Conservation (phyloP, 2,113 vertebrate genomes). For the Gallinago undulata region DNA sequence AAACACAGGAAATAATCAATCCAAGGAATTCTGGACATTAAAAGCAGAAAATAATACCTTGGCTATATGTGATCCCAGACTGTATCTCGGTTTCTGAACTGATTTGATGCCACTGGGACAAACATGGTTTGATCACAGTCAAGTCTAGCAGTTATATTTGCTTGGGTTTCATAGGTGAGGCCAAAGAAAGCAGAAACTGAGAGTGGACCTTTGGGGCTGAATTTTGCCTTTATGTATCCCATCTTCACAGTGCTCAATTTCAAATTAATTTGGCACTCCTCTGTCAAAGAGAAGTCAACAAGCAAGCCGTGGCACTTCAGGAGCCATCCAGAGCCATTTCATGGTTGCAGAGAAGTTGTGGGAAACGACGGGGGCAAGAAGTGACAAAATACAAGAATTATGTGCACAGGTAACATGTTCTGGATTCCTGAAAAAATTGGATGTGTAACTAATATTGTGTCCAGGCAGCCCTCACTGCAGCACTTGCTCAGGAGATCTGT, state of each 20-base stretch:
- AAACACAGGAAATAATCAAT: constrained; percentile 13
- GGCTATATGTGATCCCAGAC: neutral
- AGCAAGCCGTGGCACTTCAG: neutral
- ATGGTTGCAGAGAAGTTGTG: neutral
- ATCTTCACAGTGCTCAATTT: neutral
- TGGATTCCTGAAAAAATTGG: neutral
- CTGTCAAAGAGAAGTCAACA: neutral
- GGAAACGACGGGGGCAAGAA: neutral
- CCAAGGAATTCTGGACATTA: neutral
- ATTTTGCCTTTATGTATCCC: neutral
- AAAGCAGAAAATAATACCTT: neutral
- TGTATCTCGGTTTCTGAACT: neutral
- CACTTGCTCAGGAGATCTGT: neutral
- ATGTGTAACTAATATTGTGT: neutral
- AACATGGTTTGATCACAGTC: neutral
- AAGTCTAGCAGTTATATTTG: neutral
- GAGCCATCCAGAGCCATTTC: neutral
- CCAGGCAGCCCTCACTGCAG: neutral
- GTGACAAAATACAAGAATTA: neutral
- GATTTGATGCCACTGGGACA: neutral
- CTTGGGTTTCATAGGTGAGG: neutral
- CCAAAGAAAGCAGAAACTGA: neutral
- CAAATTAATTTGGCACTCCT: neutral
- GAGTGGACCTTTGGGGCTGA: neutral
- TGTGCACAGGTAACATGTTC: neutral